Percentiles rank a stretch among this genome's conserved stretches.
Evolutionary conservation across 2,113 vertebrate genomes (phyloP).

Genomic region (Platichthys flesus): DNA sequence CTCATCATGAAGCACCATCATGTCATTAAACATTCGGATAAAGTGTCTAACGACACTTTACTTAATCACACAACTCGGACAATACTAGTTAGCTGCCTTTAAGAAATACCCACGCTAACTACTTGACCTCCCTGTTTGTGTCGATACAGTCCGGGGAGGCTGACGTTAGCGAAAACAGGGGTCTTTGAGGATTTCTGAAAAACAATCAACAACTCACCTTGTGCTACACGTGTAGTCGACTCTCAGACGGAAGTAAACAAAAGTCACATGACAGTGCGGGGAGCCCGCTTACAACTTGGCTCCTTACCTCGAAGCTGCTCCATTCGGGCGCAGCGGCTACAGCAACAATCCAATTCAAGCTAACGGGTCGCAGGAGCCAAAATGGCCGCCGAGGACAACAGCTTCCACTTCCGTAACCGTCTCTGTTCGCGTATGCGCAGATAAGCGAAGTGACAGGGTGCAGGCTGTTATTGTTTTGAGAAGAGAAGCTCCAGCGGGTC

Average conservation of each 20-base stretch:
- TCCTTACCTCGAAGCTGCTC: slow-evolving; percentile 27
- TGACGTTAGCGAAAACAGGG: background rate
- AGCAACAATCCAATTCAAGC: fast-evolving
- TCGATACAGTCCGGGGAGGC: background rate
- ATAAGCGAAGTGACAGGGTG: slow-evolving; percentile 25
- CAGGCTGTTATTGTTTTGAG: slow-evolving; percentile 77
- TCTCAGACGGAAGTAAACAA: slow-evolving; percentile 80
- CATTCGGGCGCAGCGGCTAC: slow-evolving; percentile 66
- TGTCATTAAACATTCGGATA: too few relatives aligned
- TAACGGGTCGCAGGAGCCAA: slow-evolving; percentile 28
- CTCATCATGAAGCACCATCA: too few relatives aligned
- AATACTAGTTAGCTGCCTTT: background rate
- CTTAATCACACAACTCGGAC: background rate
- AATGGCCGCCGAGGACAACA: slow-evolving; percentile 52
- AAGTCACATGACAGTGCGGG: slow-evolving; percentile 74
- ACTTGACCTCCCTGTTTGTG: background rate
- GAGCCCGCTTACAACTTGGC: background rate
- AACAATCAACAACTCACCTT: slow-evolving; percentile 51
- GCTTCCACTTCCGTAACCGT: slow-evolving; percentile 53
- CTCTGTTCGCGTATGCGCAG: slow-evolving; percentile 72
- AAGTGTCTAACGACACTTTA: background rate
- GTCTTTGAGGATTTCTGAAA: background rate
- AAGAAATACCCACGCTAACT: background rate
- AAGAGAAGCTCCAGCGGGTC: background rate
- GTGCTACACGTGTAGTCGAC: slow-evolving; percentile 50